Base-by-base conservation (phyloP, 2,888 invertebrate genomes). In the Callinectes sapidus region DNA sequence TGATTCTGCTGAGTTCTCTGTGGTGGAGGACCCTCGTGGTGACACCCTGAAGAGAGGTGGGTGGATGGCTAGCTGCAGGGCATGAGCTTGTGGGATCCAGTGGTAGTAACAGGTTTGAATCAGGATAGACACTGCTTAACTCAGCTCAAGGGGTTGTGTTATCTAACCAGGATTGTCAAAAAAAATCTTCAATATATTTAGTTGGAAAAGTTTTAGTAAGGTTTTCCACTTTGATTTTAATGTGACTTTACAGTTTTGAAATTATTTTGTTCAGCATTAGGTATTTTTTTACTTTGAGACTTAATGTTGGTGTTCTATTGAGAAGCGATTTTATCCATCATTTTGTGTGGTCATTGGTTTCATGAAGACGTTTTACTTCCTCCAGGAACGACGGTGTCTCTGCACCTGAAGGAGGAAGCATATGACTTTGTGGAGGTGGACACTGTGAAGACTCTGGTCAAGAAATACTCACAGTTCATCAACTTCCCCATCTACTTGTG, bases 381-480 rank as follows among this genome's bases (percentile, higher is more conserved):
- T 39, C 23, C 89, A 94, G 94, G 95, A 87, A 93, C 94, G 39
- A 96, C 95, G 95, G 96, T 96, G 96, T 98, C 98, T 95, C 96
- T 99, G 95, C 97, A 98, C 95, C 96, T 99, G 96, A 99, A 99
- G 96, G 98, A 99, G 95, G 99, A 99, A 96, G 99, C 99, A 42
- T 97, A 97, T 95, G 99, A 99, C 96, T 99, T 98, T 96, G 96
- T 99, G 95, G 99, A 99, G 96, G 97, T 98, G 95, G 98, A 98
- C 95, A 98, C 98, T 0, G 97, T 99, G 95, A 97, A 97, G 95
- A 97, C 97, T 95, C 97, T 99, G 94, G 98, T 99, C 94, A 98
- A 98, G 96, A 99, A 99, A 96, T 99, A 99, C 96, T 99, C 99
- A 8, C 99, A 99, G 96, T 99, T 99, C 96, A 99, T 99, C 96